Conservation (phyloP, 2,113 vertebrate species). For the Vulpes ferrilata region DNA sequence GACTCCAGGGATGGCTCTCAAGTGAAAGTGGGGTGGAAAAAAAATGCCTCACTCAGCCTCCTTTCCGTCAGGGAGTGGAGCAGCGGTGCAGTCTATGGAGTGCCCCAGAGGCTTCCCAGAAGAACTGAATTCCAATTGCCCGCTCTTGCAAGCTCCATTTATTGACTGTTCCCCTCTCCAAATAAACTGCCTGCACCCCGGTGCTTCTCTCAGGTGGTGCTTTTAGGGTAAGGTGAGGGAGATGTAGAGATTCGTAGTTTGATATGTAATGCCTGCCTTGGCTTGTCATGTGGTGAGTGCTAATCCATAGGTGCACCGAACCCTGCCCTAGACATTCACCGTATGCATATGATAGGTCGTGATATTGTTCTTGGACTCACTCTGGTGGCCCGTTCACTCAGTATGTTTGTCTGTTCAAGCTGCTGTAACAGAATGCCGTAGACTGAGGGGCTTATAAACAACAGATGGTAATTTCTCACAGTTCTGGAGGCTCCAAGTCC, state of each 20-base stretch:
- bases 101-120: neutral
- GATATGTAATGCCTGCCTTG: neutral
- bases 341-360: neutral
- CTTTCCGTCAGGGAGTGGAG: fast-evolving
- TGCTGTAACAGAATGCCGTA: neutral
- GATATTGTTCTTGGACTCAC: neutral
- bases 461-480: neutral
- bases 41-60: neutral
- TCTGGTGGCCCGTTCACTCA: fast-evolving
- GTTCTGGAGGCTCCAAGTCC: neutral
- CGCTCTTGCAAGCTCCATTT: fast-evolving
- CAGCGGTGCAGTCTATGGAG: neutral
- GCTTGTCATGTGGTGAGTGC: neutral
- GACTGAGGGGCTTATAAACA: neutral
- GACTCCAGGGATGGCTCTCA: neutral
- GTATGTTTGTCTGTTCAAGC: neutral
- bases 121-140: neutral
- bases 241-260: neutral
- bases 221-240: neutral
- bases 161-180: too few relatives aligned
- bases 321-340: neutral
- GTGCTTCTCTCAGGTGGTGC: neutral
- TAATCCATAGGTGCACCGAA: neutral
- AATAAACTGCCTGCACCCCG: neutral
- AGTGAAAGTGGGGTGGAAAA: neutral